Conservation (phyloP, 2,113 vertebrate species). For the Erythrolamprus reginae region DNA sequence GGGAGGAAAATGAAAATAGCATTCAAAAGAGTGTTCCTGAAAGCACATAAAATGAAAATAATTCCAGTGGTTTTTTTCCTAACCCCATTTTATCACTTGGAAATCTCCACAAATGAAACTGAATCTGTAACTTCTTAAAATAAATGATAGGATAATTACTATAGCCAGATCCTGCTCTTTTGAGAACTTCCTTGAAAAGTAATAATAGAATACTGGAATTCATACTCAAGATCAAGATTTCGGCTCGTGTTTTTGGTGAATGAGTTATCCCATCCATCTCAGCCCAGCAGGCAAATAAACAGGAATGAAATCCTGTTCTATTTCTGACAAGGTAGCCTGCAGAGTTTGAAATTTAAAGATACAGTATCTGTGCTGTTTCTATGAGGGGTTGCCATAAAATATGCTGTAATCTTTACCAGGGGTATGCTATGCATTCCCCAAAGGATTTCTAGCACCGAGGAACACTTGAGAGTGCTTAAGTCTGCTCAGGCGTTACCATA, state of each 20-base stretch:
- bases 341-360: constrained; percentile 46
- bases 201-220: not conserved
- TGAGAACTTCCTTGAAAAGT: not conserved
- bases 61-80: not conserved
- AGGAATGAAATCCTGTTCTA: constrained; percentile 45
- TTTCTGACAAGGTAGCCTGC: constrained; percentile 44
- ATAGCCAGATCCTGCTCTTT: not conserved
- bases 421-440: constrained; percentile 67
- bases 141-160: not conserved
- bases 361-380: constrained; percentile 69
- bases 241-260: constrained; percentile 25
- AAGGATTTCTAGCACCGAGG: constrained; percentile 62
- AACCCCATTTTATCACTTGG: not conserved
- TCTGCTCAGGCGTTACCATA: constrained; percentile 75
- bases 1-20: not conserved
- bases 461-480: constrained; percentile 66
- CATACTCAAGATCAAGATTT: constrained; percentile 4
- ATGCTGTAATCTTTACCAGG: constrained; percentile 70
- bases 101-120: not conserved
- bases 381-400: constrained; percentile 59
- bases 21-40: not conserved
- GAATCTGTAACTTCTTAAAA: constrained; percentile 7
- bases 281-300: constrained; percentile 45
- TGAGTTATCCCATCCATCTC: constrained; percentile 24
- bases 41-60: not conserved